A percentile compares a stretch with the other conserved stretches of the same genome.
Conservation (phyloP, 2,888 invertebrate species). For the Drosophila niveifrons region DNA sequence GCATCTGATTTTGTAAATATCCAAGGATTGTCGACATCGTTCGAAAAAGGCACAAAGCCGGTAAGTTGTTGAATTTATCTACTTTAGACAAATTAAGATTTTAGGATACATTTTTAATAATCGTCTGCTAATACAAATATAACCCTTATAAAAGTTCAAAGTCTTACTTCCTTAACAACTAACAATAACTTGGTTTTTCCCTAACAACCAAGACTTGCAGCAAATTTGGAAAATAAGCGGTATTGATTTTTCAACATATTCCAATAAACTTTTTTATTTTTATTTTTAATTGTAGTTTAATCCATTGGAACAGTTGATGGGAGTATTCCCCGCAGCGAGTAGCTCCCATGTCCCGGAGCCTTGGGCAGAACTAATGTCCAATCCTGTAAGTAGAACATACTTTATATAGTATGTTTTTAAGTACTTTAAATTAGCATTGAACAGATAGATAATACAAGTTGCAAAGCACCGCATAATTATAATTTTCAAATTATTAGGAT, state of each 20-base stretch:
- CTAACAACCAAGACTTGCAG: constrained; percentile 7
- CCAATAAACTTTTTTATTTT: not conserved
- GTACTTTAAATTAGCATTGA: too few species aligned
- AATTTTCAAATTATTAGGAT: too few species aligned
- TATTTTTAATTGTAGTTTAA: constrained; percentile 89
- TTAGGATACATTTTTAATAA: not conserved
- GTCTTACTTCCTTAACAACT: not conserved
- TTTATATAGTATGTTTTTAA: too few species aligned
- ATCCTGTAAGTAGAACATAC: constrained; percentile 88
- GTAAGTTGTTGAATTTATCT: constrained; percentile 86
- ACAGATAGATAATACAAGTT: too few species aligned
- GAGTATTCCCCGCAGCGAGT: constrained; percentile 99
- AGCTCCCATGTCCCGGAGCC: constrained; percentile 96
- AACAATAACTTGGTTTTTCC: not conserved
- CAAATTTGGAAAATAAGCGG: not conserved
- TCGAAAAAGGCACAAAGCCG: constrained; percentile 95
- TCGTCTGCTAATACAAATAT: not conserved
- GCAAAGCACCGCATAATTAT: too few species aligned
- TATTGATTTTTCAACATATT: constrained; percentile 19
- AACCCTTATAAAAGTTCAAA: not conserved
- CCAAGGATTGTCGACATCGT: constrained; percentile 93
- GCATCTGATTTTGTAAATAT: constrained; percentile 99
- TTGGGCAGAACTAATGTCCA: constrained; percentile 97
- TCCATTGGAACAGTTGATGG: constrained; percentile 99
- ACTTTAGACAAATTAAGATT: not conserved